Percentiles rank a stretch among this genome's conserved stretches.
phyloP scores from a whole-genome alignment of 2,113 vertebrate genomes.

The Sturnira hondurensis region DNA sequence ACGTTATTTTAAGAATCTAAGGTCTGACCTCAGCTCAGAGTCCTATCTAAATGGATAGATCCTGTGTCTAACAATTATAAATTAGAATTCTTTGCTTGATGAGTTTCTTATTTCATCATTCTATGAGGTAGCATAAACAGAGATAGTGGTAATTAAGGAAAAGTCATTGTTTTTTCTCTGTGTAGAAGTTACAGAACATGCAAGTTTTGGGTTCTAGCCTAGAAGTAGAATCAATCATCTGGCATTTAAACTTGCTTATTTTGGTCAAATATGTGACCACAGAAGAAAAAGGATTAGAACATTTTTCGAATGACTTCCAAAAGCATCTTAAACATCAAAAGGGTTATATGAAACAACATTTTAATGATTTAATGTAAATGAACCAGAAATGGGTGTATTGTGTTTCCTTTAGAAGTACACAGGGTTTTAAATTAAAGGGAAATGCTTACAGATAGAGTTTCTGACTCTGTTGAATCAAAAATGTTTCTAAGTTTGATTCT shows the following conservation, averaged over 20 bases:
- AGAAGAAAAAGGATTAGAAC: constrained; percentile 52
- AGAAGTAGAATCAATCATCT: constrained; percentile 42
- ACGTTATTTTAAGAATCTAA: constrained; percentile 55
- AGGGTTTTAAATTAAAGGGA: constrained; percentile 45
- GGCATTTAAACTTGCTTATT: constrained; percentile 61
- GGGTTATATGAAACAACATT: constrained; percentile 58
- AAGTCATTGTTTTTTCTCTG: constrained; percentile 28
- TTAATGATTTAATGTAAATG: constrained; percentile 71
- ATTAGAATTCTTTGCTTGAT: constrained; percentile 28
- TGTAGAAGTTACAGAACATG: constrained; percentile 29
- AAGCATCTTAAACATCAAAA: constrained; percentile 69
- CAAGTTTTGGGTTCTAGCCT: constrained; percentile 37
- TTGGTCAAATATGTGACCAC: constrained; percentile 59
- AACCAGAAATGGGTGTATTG: constrained; percentile 57
- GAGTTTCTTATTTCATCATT: constrained; percentile 39
- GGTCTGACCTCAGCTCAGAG: constrained; percentile 6
- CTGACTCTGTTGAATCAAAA: constrained; percentile 49
- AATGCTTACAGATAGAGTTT: constrained; percentile 51
- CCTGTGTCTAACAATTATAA: constrained; percentile 1
- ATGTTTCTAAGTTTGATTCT: constrained; percentile 25
- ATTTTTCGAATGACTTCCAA: constrained; percentile 67
- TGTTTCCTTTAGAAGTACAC: constrained; percentile 56
- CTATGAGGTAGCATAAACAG: not conserved
- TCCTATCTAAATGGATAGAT: constrained; percentile 8
- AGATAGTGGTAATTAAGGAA: constrained; percentile 14